Percentiles rank a stretch among this genome's conserved stretches.
phyloP scores from a whole-genome alignment of 2,888 invertebrate genomes.

The Hyppa rectilinea region DNA sequence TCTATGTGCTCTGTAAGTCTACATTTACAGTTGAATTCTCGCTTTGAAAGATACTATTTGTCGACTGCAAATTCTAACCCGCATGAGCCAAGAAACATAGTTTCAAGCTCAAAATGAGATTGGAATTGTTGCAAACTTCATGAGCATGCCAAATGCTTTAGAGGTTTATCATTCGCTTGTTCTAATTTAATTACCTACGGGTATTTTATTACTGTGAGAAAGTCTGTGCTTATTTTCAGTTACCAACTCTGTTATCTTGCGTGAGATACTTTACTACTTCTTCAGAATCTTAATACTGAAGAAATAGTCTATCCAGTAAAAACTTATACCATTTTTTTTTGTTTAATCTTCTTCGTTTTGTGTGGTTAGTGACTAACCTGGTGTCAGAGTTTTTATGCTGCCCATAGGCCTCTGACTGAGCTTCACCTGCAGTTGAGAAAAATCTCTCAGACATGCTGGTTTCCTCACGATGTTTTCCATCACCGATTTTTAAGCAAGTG shows the following conservation, averaged over 20 bases:
- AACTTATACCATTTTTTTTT: too few relatives aligned
- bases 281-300: too few relatives aligned
- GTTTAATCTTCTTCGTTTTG: too few relatives aligned
- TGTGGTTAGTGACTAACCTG: too few relatives aligned
- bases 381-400: too few relatives aligned
- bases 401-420: too few relatives aligned
- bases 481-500: too few relatives aligned
- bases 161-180: constrained; percentile 44
- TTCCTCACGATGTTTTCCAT: too few relatives aligned
- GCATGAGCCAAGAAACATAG: constrained; percentile 60
- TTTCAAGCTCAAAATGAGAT: constrained; percentile 55
- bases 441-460: too few relatives aligned
- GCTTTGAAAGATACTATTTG: constrained; percentile 51
- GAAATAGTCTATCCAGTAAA: too few relatives aligned
- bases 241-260: neutral
- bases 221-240: neutral
- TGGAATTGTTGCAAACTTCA: constrained; percentile 59
- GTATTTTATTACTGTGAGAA: constrained; percentile 21
- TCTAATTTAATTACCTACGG: constrained; percentile 46
- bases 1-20: neutral
- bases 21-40: constrained; percentile 44
- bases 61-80: constrained; percentile 50
- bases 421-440: too few relatives aligned
- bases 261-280: neutral
- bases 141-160: constrained; percentile 54